These are phyloP conservation scores for Olivierus martensii DNA, from an alignment of 1,140 invertebrate genomes.

Conservation along the genomic window DNA sequence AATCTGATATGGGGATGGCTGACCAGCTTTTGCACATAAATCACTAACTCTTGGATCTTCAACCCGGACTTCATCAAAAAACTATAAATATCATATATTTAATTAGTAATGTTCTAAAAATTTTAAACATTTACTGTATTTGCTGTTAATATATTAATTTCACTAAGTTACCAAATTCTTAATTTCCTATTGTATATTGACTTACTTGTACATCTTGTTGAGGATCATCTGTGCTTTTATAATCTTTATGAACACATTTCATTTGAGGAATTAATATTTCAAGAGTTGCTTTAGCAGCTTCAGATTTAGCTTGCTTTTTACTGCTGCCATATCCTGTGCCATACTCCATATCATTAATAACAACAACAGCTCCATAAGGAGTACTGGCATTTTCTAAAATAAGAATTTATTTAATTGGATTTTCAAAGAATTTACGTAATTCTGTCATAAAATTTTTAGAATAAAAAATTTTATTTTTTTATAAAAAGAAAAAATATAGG, in stretches of 20 bases:
- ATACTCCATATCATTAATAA: constrained; percentile 82
- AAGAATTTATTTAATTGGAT: neutral
- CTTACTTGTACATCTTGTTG: too few species aligned
- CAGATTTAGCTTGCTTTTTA: constrained; percentile 88
- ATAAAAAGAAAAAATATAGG: too few species aligned
- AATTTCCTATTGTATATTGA: too few species aligned
- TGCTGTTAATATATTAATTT: too few species aligned
- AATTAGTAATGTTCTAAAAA: too few species aligned
- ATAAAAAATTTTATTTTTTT: too few species aligned
- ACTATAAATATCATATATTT: constrained; percentile 26
- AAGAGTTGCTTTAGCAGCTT: constrained; percentile 66
- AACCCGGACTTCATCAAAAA: constrained; percentile 85
- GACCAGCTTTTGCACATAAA: constrained; percentile 85
- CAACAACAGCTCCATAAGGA: constrained; percentile 84
- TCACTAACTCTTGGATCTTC: constrained; percentile 86
- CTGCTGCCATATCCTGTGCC: constrained; percentile 82
- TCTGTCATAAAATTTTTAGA: too few species aligned
- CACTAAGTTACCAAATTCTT: too few species aligned
- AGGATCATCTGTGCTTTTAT: too few species aligned
- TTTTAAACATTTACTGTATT: too few species aligned
- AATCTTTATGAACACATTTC: constrained; percentile 41
- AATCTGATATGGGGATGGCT: constrained; percentile 86
- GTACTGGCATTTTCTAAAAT: constrained; percentile 70
- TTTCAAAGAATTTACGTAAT: neutral
- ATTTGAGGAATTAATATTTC: constrained; percentile 91